Conservation (phyloP, 2,113 vertebrate species). For the Cettia cetti region DNA sequence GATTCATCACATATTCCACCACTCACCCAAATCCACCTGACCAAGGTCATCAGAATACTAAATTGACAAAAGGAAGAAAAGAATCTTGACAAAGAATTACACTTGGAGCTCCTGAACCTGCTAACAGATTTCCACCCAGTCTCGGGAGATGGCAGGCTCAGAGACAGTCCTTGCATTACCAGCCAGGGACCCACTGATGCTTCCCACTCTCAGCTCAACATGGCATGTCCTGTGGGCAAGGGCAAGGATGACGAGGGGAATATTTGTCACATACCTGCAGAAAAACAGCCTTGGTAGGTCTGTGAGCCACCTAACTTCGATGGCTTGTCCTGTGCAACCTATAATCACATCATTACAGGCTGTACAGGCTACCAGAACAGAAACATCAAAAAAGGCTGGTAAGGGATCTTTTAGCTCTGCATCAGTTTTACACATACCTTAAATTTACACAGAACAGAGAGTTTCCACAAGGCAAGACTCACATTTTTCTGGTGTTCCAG, state of each 20-base stretch:
- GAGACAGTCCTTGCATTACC: not conserved
- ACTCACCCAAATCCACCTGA: not conserved
- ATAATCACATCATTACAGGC: not conserved
- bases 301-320: not conserved
- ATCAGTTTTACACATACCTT: not conserved
- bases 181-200: accelerated
- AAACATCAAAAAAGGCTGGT: not conserved
- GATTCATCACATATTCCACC: not conserved
- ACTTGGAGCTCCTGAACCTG: not conserved
- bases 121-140: not conserved
- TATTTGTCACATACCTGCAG: not conserved
- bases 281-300: not conserved
- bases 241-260: not conserved
- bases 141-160: not conserved
- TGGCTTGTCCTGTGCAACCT: not conserved
- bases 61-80: not conserved
- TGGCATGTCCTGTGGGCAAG: not conserved
- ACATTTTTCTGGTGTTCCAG: not conserved
- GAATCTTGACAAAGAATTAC: not conserved
- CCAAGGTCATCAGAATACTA: not conserved
- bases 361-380: not conserved
- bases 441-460: not conserved
- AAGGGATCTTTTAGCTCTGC: not conserved
- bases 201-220: not conserved
- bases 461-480: not conserved